These are phyloP conservation scores for Lonchura striata DNA, from an alignment of 2,113 vertebrate species.

Conservation along the genomic window DNA sequence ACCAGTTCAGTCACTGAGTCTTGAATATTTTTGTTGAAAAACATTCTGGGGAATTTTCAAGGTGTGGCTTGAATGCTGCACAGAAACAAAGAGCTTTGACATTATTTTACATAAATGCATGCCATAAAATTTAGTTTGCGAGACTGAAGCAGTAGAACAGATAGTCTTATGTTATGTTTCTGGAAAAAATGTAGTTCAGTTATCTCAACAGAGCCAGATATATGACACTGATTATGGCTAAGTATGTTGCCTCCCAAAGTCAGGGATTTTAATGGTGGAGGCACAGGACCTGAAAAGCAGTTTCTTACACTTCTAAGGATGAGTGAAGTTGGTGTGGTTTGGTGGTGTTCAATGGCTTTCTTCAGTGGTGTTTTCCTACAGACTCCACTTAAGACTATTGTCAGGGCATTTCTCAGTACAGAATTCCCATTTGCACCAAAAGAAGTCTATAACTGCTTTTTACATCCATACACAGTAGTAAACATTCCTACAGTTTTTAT, in stretches of 20 bases:
- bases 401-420: not conserved
- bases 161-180: not conserved
- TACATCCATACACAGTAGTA: not conserved
- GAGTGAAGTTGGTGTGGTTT: not conserved
- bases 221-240: not conserved
- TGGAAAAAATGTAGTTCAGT: not conserved
- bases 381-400: not conserved
- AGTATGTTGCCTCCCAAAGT: not conserved
- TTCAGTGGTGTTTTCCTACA: not conserved
- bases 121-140: not conserved
- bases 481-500: not conserved
- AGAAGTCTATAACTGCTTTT: not conserved
- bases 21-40: not conserved
- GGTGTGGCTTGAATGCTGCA: not conserved
- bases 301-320: not conserved
- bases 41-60: not conserved
- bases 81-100: not conserved
- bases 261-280: not conserved
- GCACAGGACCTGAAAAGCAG: not conserved
- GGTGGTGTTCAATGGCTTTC: not conserved
- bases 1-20: not conserved
- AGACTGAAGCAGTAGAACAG: not conserved
- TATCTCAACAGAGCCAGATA: not conserved
- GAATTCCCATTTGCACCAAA: not conserved
- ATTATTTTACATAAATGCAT: not conserved